Base-by-base conservation (phyloP, 1,140 invertebrate species). In the Trichonephila clavipes region DNA sequence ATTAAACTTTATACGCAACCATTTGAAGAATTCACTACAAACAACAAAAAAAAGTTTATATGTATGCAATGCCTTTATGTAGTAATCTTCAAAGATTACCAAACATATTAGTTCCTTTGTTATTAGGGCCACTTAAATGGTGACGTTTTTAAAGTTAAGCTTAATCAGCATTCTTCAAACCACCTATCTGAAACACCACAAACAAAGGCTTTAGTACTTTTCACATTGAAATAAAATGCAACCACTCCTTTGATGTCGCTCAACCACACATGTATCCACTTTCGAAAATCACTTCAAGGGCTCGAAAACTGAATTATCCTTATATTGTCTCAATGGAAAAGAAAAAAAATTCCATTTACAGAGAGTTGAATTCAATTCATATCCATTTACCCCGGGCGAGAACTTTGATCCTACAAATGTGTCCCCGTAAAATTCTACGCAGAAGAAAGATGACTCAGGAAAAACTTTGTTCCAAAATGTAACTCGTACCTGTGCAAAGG, bases 391-490 rank as follows among this genome's bases (percentile, higher is more conserved):
- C 69, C 14, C 24, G 10, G 69, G 28, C 10, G 14, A 72, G 69
- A 34, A 72, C 69, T 72, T 72, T 72, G 69, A 72, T 72, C 24
- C 28, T 34, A 34, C n/a, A 72, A 72, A 18, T 24, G 69, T 72
- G 69, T 16, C 24, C 69, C 18, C 69, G 69, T 72, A 72, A 34
- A 34, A 72, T 34, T 28, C 24, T 34, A 72, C 24, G 66, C 24
- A 8, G 66, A 14, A 28, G 24, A n/a, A 18, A 34, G 69, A 72
- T 24, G 64, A 72, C 28, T 72, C 14, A 7, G 69, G 28, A 72
- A 72, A 28, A 72, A 72, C 69, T 72, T 72, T 72, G 69, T 72
- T 28, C 69, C 28, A 24, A 72, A 72, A 72, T 34, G 69, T 72
- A 34, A 40, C 28, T 72, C 24, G 10, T 40, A 28, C 69, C 69